phyloP scores from a whole-genome alignment of 2,113 vertebrate species.

The Neomonachus schauinslandi region DNA sequence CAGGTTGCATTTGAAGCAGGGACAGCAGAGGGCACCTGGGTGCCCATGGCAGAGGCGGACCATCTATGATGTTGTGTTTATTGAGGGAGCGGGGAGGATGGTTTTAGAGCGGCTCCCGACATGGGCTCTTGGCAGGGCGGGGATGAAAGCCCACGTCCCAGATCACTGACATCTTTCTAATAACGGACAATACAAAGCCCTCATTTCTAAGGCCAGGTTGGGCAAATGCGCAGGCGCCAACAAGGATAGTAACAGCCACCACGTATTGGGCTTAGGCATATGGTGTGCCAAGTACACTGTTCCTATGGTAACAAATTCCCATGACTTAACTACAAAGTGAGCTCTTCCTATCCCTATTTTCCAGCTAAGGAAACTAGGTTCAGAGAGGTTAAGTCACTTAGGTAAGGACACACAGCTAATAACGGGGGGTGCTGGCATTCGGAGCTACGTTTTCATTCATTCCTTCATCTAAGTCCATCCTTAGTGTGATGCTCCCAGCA shows the following conservation, averaged over 20 bases:
- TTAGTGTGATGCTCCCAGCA: background rate
- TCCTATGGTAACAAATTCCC: background rate
- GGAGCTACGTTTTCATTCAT: background rate
- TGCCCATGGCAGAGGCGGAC: no score
- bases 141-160: background rate
- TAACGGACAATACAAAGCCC: background rate
- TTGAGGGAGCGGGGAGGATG: background rate
- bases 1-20: background rate
- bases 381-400: background rate
- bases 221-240: background rate
- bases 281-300: background rate
- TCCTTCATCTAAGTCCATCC: background rate
- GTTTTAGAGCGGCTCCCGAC: background rate
- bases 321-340: background rate
- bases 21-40: background rate
- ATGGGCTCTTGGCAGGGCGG: rapidly evolving
- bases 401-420: background rate
- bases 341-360: background rate
- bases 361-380: background rate
- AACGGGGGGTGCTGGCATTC: background rate
- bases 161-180: background rate
- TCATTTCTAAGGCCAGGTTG: background rate
- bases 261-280: background rate
- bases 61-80: rapidly evolving
- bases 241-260: background rate